phyloP scores from a whole-genome alignment of 2,797 vertebrate genomes.

The Aeoliscus strigatus region DNA sequence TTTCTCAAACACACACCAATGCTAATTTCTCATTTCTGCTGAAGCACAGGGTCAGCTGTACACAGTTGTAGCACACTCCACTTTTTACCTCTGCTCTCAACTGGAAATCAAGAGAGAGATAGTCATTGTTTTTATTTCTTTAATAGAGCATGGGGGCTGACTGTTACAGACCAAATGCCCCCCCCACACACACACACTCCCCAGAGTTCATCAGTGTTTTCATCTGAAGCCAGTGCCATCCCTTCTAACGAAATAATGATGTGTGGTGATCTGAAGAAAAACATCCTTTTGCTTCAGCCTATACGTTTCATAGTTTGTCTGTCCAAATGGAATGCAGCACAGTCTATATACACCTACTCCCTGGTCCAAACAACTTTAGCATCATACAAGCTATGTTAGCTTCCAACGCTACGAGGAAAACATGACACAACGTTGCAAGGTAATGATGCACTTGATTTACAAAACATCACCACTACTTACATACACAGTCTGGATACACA shows the following conservation, averaged over 20 bases:
- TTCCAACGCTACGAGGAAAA: too few relatives aligned
- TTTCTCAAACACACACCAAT: constrained; percentile 61
- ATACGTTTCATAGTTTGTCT: too few relatives aligned
- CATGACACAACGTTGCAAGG: too few relatives aligned
- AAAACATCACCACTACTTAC: too few relatives aligned
- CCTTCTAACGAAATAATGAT: constrained; percentile 24
- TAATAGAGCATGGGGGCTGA: constrained; percentile 30
- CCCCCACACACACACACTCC: constrained; percentile 1
- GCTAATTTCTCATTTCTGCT: constrained; percentile 62
- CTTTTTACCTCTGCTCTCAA: constrained; percentile 21
- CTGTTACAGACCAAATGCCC: constrained; percentile 30
- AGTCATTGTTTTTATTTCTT: constrained; percentile 44
- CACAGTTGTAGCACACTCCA: constrained; percentile 37
- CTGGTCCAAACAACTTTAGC: constrained; percentile 1
- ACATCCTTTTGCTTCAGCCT: constrained; percentile 12
- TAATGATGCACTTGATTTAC: too few relatives aligned
- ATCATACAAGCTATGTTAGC: constrained; percentile 3
- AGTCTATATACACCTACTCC: too few relatives aligned
- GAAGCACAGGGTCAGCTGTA: constrained; percentile 39
- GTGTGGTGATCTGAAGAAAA: constrained; percentile 22
- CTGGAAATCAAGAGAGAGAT: constrained; percentile 24
- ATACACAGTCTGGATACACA: too few relatives aligned
- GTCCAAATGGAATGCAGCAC: too few relatives aligned
- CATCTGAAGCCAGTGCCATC: constrained; percentile 30
- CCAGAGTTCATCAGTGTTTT: constrained; percentile 23